Evolutionary conservation across 1,140 invertebrate species (phyloP), one percentile per base, ranked within the genome.

Genomic region (Conus betulinus): DNA sequence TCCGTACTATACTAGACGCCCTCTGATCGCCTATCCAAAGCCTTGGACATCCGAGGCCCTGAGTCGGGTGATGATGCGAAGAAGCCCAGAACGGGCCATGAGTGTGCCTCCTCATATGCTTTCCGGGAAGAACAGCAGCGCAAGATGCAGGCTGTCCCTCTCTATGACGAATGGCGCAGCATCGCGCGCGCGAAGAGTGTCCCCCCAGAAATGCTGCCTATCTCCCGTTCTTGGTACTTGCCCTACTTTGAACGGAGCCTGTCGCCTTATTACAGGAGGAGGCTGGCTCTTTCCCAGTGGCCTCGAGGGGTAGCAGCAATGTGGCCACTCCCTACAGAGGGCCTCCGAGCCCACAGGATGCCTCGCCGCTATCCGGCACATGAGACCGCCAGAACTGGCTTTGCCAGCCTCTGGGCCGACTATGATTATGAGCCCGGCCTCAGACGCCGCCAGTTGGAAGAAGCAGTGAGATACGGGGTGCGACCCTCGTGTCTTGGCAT

Each of bases 311-410:
- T 23, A 11, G 15, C 57, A 8, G 8, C 57, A 15, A 1, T 15
- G 15, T 71, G 67, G 52, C 82, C 82, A 20, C 82, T 83, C 5
- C 82, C 82, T 7, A 83, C 82, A 23, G 82, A 17, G 52, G 52
- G 17, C 52, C 82, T 83, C 51, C 52, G 52, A 57, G 82, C 82
- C 1, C 82, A 83, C 25, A 83, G 39, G 82, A 57, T 53, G 8
- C 82, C 82, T 5, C 82, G 82, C 20, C 82, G 52, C 52, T 83
- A 55, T 23, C 17, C 55, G 82, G 7, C 82, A 11, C 52, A 52
- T 25, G 52, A n/a, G 52, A 11, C 51, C 7, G 5, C 55, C 39
- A 53, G 67, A 71, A 7, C 67, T n/a, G 67, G 17, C 67, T 23
- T 71, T 71, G 3, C 67, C 23, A n/a, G 67, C 23, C 13, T 23